Evolutionary conservation across 2,888 invertebrate genomes (phyloP).

Genomic region (Xestia xanthographa): DNA sequence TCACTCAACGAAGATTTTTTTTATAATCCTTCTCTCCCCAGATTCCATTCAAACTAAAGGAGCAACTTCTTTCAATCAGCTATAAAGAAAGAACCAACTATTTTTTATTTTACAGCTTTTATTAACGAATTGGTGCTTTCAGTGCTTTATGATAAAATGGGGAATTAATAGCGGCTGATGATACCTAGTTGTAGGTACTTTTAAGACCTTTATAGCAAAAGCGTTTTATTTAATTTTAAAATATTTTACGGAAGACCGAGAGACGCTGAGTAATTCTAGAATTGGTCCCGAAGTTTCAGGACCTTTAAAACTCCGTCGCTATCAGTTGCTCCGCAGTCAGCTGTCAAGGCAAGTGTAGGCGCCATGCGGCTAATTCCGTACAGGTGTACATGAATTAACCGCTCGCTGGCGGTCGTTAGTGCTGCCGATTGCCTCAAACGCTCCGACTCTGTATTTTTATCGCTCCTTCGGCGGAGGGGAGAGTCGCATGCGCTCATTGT

Average conservation of each 20-base stretch:
- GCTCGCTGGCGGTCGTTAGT: slow-evolving; percentile 78
- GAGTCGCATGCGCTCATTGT: slow-evolving; percentile 86
- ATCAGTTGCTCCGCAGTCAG: background rate
- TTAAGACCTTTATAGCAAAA: background rate
- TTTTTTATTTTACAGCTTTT: slow-evolving; percentile 36
- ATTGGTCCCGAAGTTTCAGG: background rate
- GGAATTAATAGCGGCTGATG: background rate
- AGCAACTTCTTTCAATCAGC: slow-evolving; percentile 69
- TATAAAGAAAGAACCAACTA: slow-evolving; percentile 65
- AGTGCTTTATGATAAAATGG: slow-evolving; percentile 17
- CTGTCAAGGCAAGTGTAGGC: slow-evolving; percentile 14
- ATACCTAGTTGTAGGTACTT: slow-evolving; percentile 2
- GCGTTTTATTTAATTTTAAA: background rate
- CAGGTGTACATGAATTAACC: slow-evolving; percentile 78
- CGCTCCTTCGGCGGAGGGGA: slow-evolving; percentile 84
- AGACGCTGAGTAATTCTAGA: background rate
- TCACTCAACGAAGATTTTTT: slow-evolving; percentile 69
- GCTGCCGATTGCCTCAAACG: slow-evolving; percentile 79
- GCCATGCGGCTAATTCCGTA: slow-evolving; percentile 68
- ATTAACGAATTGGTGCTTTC: slow-evolving; percentile 10
- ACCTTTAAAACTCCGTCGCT: background rate
- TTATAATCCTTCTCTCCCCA: slow-evolving; percentile 64
- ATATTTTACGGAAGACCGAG: background rate
- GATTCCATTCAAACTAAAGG: slow-evolving; percentile 63
- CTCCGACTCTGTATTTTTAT: slow-evolving; percentile 86